Base-by-base conservation (phyloP, 2,888 invertebrate genomes). In the Horisme vitalbata region DNA sequence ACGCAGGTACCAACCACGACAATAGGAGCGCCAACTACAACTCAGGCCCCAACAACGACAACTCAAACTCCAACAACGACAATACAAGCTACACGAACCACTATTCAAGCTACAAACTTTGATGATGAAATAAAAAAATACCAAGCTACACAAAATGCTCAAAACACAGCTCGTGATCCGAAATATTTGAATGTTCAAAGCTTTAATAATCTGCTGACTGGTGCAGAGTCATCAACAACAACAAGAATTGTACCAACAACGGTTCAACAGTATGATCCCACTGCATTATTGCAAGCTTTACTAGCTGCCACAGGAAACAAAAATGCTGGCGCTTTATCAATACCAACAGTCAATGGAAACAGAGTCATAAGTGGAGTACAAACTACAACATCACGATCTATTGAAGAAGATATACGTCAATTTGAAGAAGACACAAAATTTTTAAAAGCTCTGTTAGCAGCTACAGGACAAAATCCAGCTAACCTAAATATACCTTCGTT, bases 391-490 rank as follows among this genome's bases (percentile, higher is more conserved):
- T 50, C 67, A 7, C 76, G 84, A 8, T 83, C 86, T 18, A 72
- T 90, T 41, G 80, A 89, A 65, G 87, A 88, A 13, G 90, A 90
- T 44, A 75, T 90, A 8, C 77, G 74, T 39, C 86, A 88, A 49
- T 85, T 85, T 57, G 83, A 90, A 63, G 83, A 89, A 67, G 90
- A 90, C 45, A 82, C 88, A 4, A 83, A 83, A 61, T 67, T 90
- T 39, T 61, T 88, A 47, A 77, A 90, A 69, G 89, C 86, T 2
- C 68, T 88, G 12, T 72, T 89, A 57, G 75, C 82, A 64, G 86
- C 83, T 15, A 89, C 83, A 4, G 86, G 87, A 2, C 83, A 85
- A 65, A 79, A 87, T 58, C 83, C 87, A 47, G 72, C 72, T 12
- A 74, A 69, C 26, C 66, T 86, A 21, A 85, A 85, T 51, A 71